phyloP scores from a whole-genome alignment of 2,888 invertebrate species.

The Drosophila testacea region DNA sequence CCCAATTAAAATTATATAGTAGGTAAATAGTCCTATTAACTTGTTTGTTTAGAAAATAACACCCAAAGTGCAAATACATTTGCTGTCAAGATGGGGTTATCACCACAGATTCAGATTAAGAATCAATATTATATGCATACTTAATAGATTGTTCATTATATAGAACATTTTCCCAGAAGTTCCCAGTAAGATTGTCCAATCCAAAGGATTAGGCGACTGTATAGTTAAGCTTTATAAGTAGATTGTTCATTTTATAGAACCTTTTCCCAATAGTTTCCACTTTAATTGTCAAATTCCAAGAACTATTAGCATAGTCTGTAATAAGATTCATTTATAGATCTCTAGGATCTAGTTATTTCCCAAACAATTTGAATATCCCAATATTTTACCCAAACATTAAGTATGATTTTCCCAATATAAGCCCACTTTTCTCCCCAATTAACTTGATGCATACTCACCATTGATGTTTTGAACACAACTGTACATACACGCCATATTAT shows the following conservation, averaged over 20 bases:
- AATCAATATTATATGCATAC: no score
- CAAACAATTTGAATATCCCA: neutral
- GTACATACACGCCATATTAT: neutral
- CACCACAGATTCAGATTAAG: no score
- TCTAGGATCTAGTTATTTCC: neutral
- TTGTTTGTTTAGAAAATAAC: no score
- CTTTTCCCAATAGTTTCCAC: no score
- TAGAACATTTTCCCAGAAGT: no score
- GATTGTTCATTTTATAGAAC: no score
- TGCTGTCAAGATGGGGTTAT: no score
- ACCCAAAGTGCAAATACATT: no score
- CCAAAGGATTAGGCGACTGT: no score
- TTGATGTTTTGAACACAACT: constrained; percentile 1
- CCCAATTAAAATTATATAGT: neutral
- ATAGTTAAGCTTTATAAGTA: no score
- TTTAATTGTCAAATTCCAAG: neutral
- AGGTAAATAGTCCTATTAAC: neutral
- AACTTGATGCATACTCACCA: constrained; percentile 2
- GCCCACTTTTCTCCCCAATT: neutral
- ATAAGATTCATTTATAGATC: neutral
- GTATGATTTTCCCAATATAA: neutral
- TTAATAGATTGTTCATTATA: no score
- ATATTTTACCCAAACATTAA: neutral
- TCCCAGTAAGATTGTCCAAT: no score
- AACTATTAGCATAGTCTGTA: neutral